Conservation (phyloP, 2,888 invertebrate species). For the Heliconius ismenius region DNA sequence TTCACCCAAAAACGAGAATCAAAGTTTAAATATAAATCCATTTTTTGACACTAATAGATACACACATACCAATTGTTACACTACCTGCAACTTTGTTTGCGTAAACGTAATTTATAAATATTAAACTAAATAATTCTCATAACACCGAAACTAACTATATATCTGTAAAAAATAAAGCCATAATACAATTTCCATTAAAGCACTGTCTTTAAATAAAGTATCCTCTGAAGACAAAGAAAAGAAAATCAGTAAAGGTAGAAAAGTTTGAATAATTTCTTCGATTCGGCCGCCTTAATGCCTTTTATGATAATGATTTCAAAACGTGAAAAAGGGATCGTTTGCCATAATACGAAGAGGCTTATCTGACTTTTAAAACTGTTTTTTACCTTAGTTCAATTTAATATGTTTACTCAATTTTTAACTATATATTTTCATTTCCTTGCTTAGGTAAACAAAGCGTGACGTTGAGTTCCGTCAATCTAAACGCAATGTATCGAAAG, state of each 20-base stretch:
- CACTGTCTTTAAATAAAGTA: conserved; percentile 13
- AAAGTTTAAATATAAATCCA: too few species aligned
- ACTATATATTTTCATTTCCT: background rate
- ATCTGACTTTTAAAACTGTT: conserved; percentile 25
- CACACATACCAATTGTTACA: too few species aligned
- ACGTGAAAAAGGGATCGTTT: conserved; percentile 24
- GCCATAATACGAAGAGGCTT: conserved; percentile 16
- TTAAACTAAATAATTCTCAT: too few species aligned
- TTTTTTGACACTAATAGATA: too few species aligned
- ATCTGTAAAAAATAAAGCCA: background rate
- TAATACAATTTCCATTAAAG: conserved; percentile 15
- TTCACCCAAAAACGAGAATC: too few species aligned
- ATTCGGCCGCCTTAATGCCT: conserved; percentile 35
- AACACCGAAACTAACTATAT: background rate
- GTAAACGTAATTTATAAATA: too few species aligned
- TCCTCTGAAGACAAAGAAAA: conserved; percentile 18
- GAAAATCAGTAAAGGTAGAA: conserved; percentile 21
- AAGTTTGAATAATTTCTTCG: conserved; percentile 35
- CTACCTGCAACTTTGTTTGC: too few species aligned
- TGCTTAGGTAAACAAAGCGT: too few species aligned
- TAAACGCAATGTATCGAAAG: too few species aligned
- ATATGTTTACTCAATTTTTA: background rate
- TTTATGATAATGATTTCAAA: conserved; percentile 40
- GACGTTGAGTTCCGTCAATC: too few species aligned
- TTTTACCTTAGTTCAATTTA: background rate